Conservation (phyloP, 2,113 vertebrate species). For the Salvelinus fontinalis region DNA sequence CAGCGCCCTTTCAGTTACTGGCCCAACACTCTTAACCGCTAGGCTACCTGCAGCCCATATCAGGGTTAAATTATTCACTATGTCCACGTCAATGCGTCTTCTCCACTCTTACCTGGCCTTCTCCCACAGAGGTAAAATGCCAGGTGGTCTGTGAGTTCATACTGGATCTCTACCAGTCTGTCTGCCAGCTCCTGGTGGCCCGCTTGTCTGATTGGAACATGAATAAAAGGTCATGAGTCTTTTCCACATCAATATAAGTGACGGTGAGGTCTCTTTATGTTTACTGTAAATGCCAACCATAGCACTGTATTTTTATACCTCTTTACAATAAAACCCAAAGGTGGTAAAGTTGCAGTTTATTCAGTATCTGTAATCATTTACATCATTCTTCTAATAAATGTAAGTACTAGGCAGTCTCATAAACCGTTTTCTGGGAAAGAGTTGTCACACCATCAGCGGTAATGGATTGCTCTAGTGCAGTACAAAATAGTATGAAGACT, state of each 20-base stretch:
- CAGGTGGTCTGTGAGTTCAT: constrained; percentile 94
- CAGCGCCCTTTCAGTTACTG: too few relatives aligned
- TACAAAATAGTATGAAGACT: neutral
- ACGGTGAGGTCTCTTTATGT: neutral
- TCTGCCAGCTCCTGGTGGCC: constrained; percentile 94
- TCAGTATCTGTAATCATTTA: neutral
- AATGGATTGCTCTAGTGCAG: neutral
- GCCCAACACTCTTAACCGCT: too few relatives aligned
- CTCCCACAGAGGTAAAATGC: constrained; percentile 97
- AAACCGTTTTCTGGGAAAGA: neutral
- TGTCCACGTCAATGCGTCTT: accelerated
- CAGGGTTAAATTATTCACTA: neutral
- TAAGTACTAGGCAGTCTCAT: neutral
- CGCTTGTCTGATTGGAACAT: constrained; percentile 81
- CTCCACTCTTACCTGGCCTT: constrained; percentile 83
- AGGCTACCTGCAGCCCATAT: too few relatives aligned
- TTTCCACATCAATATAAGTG: neutral
- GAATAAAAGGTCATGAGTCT: constrained; percentile 11
- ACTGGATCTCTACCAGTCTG: constrained; percentile 93
- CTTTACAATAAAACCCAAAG: too few relatives aligned
- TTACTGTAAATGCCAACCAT: neutral
- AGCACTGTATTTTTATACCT: neutral
- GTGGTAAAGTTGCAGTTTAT: too few relatives aligned
- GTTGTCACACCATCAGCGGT: neutral
- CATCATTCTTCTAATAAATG: neutral